phyloP scores from a whole-genome alignment of 1,140 invertebrate genomes.

The Polypedilum vanderplanki region DNA sequence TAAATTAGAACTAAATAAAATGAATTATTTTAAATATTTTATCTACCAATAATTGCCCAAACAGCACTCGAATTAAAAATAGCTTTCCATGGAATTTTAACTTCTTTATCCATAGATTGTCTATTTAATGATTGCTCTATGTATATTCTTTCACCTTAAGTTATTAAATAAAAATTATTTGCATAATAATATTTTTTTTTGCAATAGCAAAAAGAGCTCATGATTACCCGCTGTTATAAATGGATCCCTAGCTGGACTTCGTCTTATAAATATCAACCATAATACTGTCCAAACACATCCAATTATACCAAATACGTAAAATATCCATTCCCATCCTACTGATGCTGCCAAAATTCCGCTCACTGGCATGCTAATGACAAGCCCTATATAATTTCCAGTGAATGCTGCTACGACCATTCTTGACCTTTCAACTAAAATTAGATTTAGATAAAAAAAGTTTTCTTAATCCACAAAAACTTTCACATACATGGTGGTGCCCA shows the following conservation, averaged over 20 bases:
- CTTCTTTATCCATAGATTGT: constrained; percentile 38
- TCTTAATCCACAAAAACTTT: background rate
- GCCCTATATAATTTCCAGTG: constrained; percentile 75
- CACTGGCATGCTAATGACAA: constrained; percentile 69
- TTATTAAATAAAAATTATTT: too few relatives aligned
- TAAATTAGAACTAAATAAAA: background rate
- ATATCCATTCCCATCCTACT: constrained; percentile 78
- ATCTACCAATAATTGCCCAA: constrained; percentile 68
- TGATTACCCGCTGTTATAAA: too few relatives aligned
- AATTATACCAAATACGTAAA: constrained; percentile 77
- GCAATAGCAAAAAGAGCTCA: too few relatives aligned
- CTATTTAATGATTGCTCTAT: constrained; percentile 52
- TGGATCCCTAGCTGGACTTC: constrained; percentile 70
- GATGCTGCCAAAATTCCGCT: constrained; percentile 63
- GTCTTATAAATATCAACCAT: constrained; percentile 65
- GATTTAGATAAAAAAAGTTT: too few relatives aligned
- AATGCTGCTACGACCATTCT: constrained; percentile 69
- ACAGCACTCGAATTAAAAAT: constrained; percentile 80
- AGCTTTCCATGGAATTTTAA: constrained; percentile 67
- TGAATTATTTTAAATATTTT: background rate
- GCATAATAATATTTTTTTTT: too few relatives aligned
- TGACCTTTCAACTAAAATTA: constrained; percentile 56
- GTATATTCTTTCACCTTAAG: constrained; percentile 65
- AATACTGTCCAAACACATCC: constrained; percentile 63
- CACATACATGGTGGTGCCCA: constrained; percentile 68